These are phyloP conservation scores for Chydorus sphaericus DNA, from an alignment of 2,888 invertebrate genomes.

Conservation along the genomic window DNA sequence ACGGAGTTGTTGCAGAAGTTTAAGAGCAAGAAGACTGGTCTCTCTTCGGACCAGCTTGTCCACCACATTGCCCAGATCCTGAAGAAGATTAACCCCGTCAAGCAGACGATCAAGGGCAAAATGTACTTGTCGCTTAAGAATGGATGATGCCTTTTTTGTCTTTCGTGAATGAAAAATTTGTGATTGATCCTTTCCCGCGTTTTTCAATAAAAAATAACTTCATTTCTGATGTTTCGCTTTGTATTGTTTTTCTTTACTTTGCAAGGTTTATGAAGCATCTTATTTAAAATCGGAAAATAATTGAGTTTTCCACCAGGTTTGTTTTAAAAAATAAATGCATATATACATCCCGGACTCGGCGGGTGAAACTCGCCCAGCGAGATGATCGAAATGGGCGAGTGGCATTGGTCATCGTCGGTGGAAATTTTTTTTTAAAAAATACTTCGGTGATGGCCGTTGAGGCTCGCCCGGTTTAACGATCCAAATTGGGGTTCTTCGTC, in stretches of 20 bases:
- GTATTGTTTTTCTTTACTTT: no score
- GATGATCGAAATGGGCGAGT: neutral
- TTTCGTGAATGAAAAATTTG: no score
- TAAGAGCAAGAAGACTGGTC: constrained; percentile 81
- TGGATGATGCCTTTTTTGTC: no score
- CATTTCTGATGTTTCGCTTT: no score
- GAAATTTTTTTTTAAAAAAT: constrained; percentile 27
- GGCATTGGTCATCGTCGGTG: neutral
- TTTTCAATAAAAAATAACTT: no score
- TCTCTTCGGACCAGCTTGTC: constrained; percentile 78
- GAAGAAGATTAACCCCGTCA: constrained; percentile 85
- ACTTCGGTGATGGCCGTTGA: neutral
- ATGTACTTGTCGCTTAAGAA: constrained; percentile 85
- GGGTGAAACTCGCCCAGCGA: neutral
- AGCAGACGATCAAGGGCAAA: constrained; percentile 79
- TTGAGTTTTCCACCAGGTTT: no score
- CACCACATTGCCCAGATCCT: constrained; percentile 87
- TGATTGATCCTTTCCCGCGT: no score
- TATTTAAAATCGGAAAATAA: no score
- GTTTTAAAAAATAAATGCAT: no score
- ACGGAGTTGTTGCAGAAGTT: constrained; percentile 90
- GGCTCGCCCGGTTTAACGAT: no score
- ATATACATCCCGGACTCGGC: no score
- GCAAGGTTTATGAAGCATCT: no score
- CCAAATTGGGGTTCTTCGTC: neutral